A percentile compares a stretch with the other conserved stretches of the same genome.
Conservation (phyloP, 2,888 invertebrate genomes). For the Cosmia trapezina region DNA sequence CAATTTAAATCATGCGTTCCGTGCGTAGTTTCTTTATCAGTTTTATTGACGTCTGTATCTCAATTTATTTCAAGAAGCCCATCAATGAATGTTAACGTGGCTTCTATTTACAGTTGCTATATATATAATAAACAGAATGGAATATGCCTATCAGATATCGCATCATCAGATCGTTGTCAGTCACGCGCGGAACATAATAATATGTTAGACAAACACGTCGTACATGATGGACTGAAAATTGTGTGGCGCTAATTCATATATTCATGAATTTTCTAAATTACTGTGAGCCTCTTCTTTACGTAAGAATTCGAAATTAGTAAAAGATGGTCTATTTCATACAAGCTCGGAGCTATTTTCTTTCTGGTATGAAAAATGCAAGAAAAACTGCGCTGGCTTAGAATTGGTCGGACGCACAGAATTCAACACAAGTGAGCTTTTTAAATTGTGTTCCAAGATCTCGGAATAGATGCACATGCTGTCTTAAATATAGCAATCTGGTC, state of each 20-base stretch:
- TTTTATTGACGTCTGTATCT: background rate
- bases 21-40: background rate
- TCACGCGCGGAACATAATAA: constrained; percentile 32
- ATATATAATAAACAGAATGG: background rate
- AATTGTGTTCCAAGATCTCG: background rate
- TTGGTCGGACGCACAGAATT: background rate
- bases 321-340: background rate
- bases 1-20: background rate
- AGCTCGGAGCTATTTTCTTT: no score
- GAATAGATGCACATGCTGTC: constrained; percentile 4
- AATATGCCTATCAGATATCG: constrained; percentile 31
- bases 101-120: constrained; percentile 15
- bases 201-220: constrained; percentile 20
- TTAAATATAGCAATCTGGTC: constrained; percentile 4
- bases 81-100: background rate
- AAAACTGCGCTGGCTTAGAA: background rate
- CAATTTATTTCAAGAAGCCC: constrained; percentile 6
- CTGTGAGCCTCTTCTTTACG: background rate
- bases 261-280: constrained; percentile 6
- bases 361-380: background rate
- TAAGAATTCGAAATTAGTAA: background rate
- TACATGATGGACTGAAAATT: constrained; percentile 25
- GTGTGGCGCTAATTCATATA: constrained; percentile 5
- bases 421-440: background rate
- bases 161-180: constrained; percentile 28